Evolutionary conservation across 2,113 vertebrate genomes (phyloP), one percentile per base, ranked within the genome.

Genomic region (Sturnira hondurensis): DNA sequence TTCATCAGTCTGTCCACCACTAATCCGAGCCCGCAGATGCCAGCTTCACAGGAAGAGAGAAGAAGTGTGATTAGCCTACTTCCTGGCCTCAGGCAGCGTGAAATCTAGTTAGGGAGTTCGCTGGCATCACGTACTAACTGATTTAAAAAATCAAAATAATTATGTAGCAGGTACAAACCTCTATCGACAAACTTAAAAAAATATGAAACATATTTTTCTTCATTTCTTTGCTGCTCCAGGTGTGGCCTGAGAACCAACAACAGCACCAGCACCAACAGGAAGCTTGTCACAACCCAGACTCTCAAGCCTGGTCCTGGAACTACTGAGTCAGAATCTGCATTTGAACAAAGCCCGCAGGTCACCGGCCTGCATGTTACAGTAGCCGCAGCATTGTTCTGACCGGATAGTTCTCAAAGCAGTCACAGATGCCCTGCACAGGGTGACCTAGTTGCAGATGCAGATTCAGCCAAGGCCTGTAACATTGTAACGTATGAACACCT

Each of bases 101-200:
- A 86, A 92, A 73, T 96, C 86, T 82, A 84, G 80, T 85, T 74
- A 84, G 54, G 24, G 12, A 50, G n/a, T 41, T 93, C 93, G 93
- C 61, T 91, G 76, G 68, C 24, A 56, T 31, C 31, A 45, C 22
- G 4, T 47, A 89, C 17, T 87, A 50, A 85, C 65, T 70, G 63
- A 82, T 77, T 94, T 76, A 17, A 70, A 77, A 94, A 36, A 41
- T 45, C 22, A 67, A 94, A 91, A 74, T 68, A 90, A 50, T 52
- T 63, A 68, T 31, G 19, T 14, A 68, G 36, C 31, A 73, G 45
- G 15, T 63, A 47, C 47, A 90, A 95, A 84, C 50, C 20, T 73
- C n/a, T 45, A 58, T 19, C 52, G n/a, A 76, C n/a, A 84, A 93
- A 89, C 56, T 90, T 50, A 85, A 4, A 33, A 80, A 80, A 43